Evolutionary conservation across 2,113 vertebrate genomes (phyloP).

Genomic region (Axis porcinus): DNA sequence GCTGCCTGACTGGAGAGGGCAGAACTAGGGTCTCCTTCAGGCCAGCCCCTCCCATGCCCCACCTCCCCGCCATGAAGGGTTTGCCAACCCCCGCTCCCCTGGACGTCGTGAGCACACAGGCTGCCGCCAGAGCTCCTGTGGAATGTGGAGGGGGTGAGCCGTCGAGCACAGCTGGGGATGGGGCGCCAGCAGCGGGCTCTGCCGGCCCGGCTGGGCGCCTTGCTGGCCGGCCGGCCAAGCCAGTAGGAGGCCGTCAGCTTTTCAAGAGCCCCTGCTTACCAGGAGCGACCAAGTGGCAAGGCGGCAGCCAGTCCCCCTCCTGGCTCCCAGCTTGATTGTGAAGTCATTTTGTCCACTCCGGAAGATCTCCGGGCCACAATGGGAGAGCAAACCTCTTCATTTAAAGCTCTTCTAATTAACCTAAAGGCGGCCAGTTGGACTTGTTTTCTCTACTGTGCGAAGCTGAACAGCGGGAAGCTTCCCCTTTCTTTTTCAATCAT

Average conservation of each 20-base stretch:
- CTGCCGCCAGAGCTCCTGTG: not conserved
- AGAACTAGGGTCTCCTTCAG: not conserved
- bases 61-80: not conserved
- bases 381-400: not conserved
- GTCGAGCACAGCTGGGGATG: not conserved
- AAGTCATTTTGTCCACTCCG: not conserved
- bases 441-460: not conserved
- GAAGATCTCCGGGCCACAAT: not conserved
- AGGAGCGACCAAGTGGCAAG: not conserved
- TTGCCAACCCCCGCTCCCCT: not conserved
- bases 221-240: not conserved
- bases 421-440: not conserved
- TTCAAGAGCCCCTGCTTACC: not conserved
- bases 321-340: not conserved
- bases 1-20: not conserved
- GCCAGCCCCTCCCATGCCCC: not conserved
- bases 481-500: not conserved
- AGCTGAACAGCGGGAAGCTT: not conserved
- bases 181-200: not conserved
- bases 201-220: not conserved
- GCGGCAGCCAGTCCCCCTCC: not conserved
- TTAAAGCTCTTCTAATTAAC: conserved; percentile 1
- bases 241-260: not conserved
- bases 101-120: not conserved
- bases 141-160: not conserved